Base-by-base conservation (phyloP, 2,113 vertebrate species). In the Helogale parvula region DNA sequence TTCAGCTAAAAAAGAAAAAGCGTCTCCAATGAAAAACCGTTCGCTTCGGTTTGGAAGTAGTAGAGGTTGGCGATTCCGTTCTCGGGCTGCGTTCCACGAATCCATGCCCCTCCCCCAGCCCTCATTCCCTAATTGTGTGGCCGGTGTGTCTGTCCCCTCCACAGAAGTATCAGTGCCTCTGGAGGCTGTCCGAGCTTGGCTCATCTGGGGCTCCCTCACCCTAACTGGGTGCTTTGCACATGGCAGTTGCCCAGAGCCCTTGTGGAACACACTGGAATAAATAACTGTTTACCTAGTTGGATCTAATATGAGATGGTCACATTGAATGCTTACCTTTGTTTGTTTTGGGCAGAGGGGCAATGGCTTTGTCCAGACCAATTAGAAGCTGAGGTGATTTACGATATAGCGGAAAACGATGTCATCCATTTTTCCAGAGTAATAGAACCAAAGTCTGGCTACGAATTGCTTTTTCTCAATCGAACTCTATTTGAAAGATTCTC, bases 401-500 rank as follows among this genome's bases (percentile, higher is more conserved):
- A 12, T 35, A 41, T 21, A n/a, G 27, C 2, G 35, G 35, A 29
- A 82, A 92, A 87, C 57, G 94, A 81, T 77, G 35, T 69, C 41
- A 38, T 35, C 35, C 5, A n/a, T 93, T 85, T 86, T 38, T n/a
- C 65, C 50, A 5, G 84, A 35, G 45, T 94, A 68, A 65, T 57
- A 76, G 52, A 90, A 72, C 79, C 41, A 31, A 80, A 84, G 35
- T 38, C 74, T 90, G 81, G 38, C 38, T 52, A 31, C 5, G 19
- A 23, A 82, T 90, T 90, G 13, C 52, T 95, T 76, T 96, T 96
- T 38, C 31, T 96, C 35, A 90, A 14, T 1, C 71, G 68, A 38
- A 45, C 52, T 94, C 68, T 81, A 14, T 96, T 74, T 77, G 90
- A 84, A 97, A 89, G 81, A 76, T 63, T 84, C 69, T 90, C 47